Base-by-base conservation (phyloP, 1,140 invertebrate species). In the Adelges cooleyi region DNA sequence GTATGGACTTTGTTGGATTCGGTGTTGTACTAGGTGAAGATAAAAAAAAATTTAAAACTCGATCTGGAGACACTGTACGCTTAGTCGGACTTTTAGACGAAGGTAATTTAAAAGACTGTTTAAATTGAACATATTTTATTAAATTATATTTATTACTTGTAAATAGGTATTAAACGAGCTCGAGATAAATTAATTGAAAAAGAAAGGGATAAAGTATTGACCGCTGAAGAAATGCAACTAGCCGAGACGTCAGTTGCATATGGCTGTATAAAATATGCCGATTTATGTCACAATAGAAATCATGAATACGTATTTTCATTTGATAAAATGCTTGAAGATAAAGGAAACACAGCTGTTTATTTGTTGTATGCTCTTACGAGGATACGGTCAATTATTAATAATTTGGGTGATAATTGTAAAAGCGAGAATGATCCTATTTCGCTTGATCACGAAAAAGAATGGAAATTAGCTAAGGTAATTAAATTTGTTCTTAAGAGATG, bases 251-350 rank as follows among this genome's bases (percentile, higher is more conserved):
- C 94, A 1, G 84, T 99, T 1, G 95, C 96, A 0, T 98, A 96
- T 76, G 94, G 96, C 3, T 99, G 97, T 72, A 98, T 99, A 49
- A 99, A 98, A 75, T 99, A 99, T 76, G 89, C 95, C 4, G 97
- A 99, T 81, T 78, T 99, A 20, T 89, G 85, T 11, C 92, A 98
- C 71, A 95, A 96, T 74, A 80, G 94, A 65, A 86, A 83, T 62
- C 87, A 92, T 74, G 95, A 99, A 74, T 99, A 99, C 73, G 82
- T 99, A 9, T 99, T 99, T 77, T 98, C 95, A 0, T 99, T 98
- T 78, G 95, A 99, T 73, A 95, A 88, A 75, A 99, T 99, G 97
- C 79, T 99, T 33, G 95, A 99, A 71, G 96, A 99, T 74, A 89
- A 90, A 75, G 97, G 97, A 2, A 99, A 99, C 72, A 99, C 97